Evolutionary conservation across 2,113 vertebrate genomes (phyloP).

Genomic region (Cyprinus carpio): DNA sequence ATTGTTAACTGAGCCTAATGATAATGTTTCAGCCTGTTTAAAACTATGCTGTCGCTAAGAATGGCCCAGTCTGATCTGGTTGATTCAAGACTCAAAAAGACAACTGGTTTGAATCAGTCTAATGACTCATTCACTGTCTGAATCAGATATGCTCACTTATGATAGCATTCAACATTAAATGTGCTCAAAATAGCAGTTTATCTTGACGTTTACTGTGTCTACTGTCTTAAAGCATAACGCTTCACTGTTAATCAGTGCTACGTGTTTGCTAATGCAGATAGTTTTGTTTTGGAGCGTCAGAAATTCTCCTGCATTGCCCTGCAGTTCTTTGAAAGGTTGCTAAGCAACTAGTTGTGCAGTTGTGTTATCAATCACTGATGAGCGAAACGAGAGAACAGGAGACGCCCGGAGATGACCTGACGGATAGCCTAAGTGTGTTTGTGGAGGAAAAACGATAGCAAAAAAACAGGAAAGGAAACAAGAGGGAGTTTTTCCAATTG

Average conservation of each 20-base stretch:
- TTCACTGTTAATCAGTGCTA: not conserved
- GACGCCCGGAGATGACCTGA: conserved; percentile 49
- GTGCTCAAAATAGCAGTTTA: not conserved
- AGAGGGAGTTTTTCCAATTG: not conserved
- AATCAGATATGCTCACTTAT: not conserved
- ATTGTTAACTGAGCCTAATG: conserved; percentile 29
- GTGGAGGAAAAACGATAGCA: not conserved
- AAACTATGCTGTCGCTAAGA: conserved; percentile 33
- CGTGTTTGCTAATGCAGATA: conserved; percentile 20
- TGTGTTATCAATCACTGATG: conserved; percentile 50
- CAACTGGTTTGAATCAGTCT: not conserved
- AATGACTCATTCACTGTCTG: not conserved
- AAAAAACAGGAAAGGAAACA: not conserved
- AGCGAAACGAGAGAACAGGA: conserved; percentile 40
- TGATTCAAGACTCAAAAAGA: not conserved
- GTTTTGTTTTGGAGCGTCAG: conserved; percentile 37
- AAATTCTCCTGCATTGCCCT: conserved; percentile 50
- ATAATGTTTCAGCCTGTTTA: conserved; percentile 28
- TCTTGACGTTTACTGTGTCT: not conserved
- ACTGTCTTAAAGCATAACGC: not conserved
- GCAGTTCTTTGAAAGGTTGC: conserved; percentile 59
- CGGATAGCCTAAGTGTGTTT: conserved; percentile 10
- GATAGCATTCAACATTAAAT: not conserved
- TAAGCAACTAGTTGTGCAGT: conserved; percentile 61
- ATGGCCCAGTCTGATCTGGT: not conserved